Percentiles rank a stretch among this genome's conserved stretches.
Conservation (phyloP, 2,888 invertebrate species). For the Sipha maydis region DNA sequence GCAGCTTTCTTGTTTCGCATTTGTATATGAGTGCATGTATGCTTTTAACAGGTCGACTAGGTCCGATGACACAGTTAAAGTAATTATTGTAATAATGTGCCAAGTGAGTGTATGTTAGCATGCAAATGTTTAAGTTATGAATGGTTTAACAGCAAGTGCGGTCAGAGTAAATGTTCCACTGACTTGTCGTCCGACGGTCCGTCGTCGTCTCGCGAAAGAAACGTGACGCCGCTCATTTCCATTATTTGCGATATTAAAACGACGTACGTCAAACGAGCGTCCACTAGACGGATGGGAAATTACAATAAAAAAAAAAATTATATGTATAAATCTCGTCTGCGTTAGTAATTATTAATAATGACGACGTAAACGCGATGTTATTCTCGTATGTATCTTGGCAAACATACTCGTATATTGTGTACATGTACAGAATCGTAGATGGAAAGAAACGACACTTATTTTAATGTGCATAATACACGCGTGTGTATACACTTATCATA, state of each 20-base stretch:
- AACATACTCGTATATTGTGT: not conserved
- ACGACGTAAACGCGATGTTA: not conserved
- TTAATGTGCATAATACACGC: not conserved
- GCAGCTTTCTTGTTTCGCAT: not conserved
- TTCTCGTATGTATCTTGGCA: not conserved
- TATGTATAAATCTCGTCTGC: slow-evolving; percentile 2
- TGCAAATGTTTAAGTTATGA: not conserved
- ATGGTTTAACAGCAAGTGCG: not conserved
- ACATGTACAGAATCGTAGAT: not conserved
- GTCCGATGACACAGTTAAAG: not conserved
- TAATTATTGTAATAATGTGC: not conserved
- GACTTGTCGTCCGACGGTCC: not conserved
- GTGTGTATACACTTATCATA: not conserved
- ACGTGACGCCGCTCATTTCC: slow-evolving; percentile 11
- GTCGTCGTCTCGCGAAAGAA: not conserved
- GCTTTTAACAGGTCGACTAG: not conserved
- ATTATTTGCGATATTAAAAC: not conserved
- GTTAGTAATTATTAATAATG: slow-evolving; percentile 26
- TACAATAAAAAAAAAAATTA: not conserved
- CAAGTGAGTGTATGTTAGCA: no score
- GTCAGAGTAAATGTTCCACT: not conserved
- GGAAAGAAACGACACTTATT: not conserved
- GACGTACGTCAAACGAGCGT: not conserved
- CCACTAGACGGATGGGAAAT: slow-evolving; percentile 31
- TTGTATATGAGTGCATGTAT: not conserved